Evolutionary conservation across 2,888 invertebrate genomes (phyloP).

Genomic region (Tortrix viridana): DNA sequence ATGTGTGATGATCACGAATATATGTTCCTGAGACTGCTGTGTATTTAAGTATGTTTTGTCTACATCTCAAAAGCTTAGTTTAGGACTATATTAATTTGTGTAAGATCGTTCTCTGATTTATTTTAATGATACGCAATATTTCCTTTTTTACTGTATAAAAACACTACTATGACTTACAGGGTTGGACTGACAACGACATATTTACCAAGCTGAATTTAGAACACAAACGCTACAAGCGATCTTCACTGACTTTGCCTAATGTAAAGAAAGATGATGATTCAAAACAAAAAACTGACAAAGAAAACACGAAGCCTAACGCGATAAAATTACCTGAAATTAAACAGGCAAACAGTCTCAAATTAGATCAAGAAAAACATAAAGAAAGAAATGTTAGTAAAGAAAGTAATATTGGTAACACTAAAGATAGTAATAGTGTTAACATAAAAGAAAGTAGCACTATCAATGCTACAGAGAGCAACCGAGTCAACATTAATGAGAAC

Average conservation of each 20-base stretch:
- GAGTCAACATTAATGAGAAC: too few relatives aligned
- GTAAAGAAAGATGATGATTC: constrained; percentile 78
- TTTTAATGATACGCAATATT: too few relatives aligned
- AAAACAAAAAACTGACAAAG: constrained; percentile 54
- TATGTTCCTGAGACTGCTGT: too few relatives aligned
- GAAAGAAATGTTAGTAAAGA: constrained; percentile 42
- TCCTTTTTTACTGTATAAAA: too few relatives aligned
- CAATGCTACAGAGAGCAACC: constrained; percentile 31
- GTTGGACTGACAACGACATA: constrained; percentile 77
- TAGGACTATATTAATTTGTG: constrained; percentile 2
- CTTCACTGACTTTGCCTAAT: constrained; percentile 79
- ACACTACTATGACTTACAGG: constrained; percentile 51
- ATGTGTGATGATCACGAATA: too few relatives aligned
- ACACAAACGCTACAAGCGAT: constrained; percentile 58
- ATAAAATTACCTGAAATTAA: constrained; percentile 69
- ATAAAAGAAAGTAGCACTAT: constrained; percentile 39
- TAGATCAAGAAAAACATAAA: constrained; percentile 1
- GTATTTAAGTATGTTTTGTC: too few relatives aligned
- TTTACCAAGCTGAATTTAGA: constrained; percentile 68
- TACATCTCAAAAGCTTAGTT: too few relatives aligned
- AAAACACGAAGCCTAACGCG: constrained; percentile 55
- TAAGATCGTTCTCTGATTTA: too few relatives aligned
- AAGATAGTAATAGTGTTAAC: too few relatives aligned
- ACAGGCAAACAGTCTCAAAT: constrained; percentile 48
- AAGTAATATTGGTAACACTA: too few relatives aligned